These are phyloP conservation scores for Nematostella vectensis DNA, from an alignment of 92 coral and sea anemone species.

Conservation along the genomic window DNA sequence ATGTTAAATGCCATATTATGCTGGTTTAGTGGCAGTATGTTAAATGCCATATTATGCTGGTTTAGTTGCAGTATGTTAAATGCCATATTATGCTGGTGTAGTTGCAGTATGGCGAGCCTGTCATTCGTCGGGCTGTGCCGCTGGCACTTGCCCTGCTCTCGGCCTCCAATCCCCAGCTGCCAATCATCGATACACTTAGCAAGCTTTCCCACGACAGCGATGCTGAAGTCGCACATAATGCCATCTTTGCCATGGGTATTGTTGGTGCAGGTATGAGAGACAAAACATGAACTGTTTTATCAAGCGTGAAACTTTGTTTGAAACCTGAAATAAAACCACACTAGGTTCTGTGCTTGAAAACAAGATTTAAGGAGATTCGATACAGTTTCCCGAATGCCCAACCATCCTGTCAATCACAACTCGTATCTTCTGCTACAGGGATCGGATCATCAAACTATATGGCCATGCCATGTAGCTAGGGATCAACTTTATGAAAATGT, in stretches of 20 bases:
- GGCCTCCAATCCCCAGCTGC: conserved; percentile 91
- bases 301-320: not conserved
- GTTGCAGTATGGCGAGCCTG: conserved; percentile 98
- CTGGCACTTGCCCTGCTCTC: conserved; percentile 84
- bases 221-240: conserved; percentile 95
- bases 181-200: conserved; percentile 92
- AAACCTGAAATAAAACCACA: not conserved
- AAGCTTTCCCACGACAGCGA: conserved; percentile 97
- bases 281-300: not conserved
- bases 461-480: too few relatives aligned
- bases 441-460: too few relatives aligned
- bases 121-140: conserved; percentile 94
- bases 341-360: too few relatives aligned
- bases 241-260: conserved; percentile 96
- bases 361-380: too few relatives aligned
- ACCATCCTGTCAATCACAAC: too few relatives aligned
- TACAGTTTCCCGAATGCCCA: too few relatives aligned
- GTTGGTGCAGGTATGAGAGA: conserved; percentile 80
- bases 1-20: too few relatives aligned
- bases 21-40: too few relatives aligned
- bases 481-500: too few relatives aligned
- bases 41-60: too few relatives aligned
- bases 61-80: too few relatives aligned
- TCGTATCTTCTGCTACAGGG: too few relatives aligned
- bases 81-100: conserved; percentile 8